Conservation (phyloP, 2,113 vertebrate genomes). For the Sisor rabdophorus region DNA sequence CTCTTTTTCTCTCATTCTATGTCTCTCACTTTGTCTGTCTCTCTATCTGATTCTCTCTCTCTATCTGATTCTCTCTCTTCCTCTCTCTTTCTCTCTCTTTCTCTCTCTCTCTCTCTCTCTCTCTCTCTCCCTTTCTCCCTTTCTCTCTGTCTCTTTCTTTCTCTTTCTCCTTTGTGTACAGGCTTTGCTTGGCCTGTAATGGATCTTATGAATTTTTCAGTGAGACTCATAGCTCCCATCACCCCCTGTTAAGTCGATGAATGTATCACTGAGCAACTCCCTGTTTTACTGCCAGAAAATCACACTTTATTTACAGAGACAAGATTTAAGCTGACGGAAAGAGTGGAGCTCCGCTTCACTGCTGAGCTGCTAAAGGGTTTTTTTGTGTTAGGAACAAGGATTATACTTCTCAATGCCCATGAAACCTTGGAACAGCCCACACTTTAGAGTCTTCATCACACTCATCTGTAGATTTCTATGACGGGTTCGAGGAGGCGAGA, state of each 20-base stretch:
- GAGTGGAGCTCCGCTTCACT: slow-evolving; percentile 30
- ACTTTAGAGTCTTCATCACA: not conserved
- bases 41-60: slow-evolving; percentile 35
- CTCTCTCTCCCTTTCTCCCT: no score
- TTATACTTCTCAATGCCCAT: not conserved
- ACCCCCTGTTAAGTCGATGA: slow-evolving; percentile 53
- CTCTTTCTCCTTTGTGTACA: no score
- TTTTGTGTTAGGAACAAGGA: slow-evolving; percentile 6
- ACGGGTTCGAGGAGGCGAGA: not conserved
- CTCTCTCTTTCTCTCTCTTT: no score
- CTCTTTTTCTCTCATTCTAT: slow-evolving; percentile 8
- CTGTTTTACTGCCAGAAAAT: slow-evolving; percentile 42
- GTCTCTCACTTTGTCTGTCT: slow-evolving; percentile 45
- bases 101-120: no score
- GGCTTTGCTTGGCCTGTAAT: slow-evolving; percentile 80
- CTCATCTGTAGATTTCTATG: slow-evolving; percentile 2
- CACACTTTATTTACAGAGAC: slow-evolving; percentile 46
- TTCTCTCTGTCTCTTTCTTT: no score
- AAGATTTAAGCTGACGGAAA: slow-evolving; percentile 36
- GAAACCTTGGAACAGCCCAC: not conserved
- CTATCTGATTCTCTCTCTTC: no score
- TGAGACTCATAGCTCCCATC: slow-evolving; percentile 72
- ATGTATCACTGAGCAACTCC: slow-evolving; percentile 50
- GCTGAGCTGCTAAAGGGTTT: slow-evolving; percentile 9
- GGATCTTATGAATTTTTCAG: slow-evolving; percentile 96